Evolutionary conservation across 2,888 invertebrate species (phyloP).

Genomic region (Himalopsyche japonica): DNA sequence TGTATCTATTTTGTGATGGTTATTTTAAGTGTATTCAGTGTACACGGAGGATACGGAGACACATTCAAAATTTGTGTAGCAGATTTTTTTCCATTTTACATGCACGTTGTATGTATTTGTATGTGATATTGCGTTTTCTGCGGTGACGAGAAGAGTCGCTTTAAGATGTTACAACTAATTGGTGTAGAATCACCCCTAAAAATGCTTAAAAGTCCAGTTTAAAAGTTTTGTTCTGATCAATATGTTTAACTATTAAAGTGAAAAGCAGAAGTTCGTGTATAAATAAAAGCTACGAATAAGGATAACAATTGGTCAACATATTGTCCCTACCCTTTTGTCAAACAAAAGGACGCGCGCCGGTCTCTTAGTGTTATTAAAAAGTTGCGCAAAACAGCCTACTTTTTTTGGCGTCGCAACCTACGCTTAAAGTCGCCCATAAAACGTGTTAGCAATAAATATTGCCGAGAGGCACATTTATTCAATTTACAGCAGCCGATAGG

Average conservation of each 20-base stretch:
- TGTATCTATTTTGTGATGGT: too few species aligned
- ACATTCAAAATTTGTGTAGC: too few species aligned
- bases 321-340: neutral
- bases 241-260: neutral
- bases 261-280: neutral
- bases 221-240: too few species aligned
- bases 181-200: too few species aligned
- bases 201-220: too few species aligned
- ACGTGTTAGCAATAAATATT: constrained; percentile 6
- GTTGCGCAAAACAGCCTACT: neutral
- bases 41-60: too few species aligned
- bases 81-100: too few species aligned
- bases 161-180: too few species aligned
- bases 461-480: neutral
- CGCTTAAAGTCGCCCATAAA: constrained; percentile 1
- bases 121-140: too few species aligned
- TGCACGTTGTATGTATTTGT: too few species aligned
- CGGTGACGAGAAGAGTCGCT: too few species aligned
- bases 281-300: neutral
- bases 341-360: neutral
- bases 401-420: neutral
- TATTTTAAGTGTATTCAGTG: too few species aligned
- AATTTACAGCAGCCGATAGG: neutral
- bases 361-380: neutral
- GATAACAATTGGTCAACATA: neutral